These are phyloP conservation scores for Rhincodon typus DNA, from an alignment of 2,797 vertebrate species.

Conservation along the genomic window DNA sequence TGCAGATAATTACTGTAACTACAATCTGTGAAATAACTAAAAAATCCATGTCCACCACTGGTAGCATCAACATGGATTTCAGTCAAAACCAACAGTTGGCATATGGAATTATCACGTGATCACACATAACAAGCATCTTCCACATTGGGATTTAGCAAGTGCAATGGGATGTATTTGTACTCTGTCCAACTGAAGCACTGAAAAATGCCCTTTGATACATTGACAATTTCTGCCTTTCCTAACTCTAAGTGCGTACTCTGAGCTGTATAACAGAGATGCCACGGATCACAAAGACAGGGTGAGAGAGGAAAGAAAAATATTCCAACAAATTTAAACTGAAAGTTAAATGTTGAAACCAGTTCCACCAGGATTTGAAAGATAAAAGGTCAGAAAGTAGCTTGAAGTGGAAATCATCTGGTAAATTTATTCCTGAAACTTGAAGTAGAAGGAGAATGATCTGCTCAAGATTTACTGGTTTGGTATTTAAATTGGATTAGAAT, in stretches of 20 bases:
- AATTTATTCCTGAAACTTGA: background rate
- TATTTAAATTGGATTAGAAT: background rate
- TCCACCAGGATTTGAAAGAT: background rate
- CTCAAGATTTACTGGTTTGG: background rate
- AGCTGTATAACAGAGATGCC: background rate
- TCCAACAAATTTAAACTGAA: background rate
- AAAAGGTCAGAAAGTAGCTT: background rate
- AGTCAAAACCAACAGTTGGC: background rate
- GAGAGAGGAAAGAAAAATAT: background rate
- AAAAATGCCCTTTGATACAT: background rate
- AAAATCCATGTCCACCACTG: background rate
- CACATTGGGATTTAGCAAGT: background rate
- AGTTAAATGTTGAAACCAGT: background rate
- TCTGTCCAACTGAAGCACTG: background rate
- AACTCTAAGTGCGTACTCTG: background rate
- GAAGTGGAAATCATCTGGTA: background rate
- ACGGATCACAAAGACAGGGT: background rate
- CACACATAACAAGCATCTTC: background rate
- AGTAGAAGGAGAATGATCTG: no score
- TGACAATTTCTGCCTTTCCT: background rate
- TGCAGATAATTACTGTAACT: background rate
- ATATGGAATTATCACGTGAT: background rate
- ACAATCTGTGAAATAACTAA: background rate
- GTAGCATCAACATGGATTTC: background rate
- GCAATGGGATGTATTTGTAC: background rate